Conservation (phyloP, 2,888 invertebrate species). For the Troilus luridus region DNA sequence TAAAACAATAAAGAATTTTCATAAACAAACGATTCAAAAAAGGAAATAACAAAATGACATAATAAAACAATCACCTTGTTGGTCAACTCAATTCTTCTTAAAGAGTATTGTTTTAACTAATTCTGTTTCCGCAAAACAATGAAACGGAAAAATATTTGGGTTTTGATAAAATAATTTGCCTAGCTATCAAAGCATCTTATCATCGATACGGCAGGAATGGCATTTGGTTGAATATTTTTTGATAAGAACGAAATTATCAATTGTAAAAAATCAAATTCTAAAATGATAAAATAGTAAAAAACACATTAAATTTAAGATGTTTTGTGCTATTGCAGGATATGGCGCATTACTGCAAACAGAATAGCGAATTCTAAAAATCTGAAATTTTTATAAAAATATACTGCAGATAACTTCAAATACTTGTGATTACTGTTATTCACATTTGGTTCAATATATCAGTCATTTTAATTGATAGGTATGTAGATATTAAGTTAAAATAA, state of each 20-base stretch:
- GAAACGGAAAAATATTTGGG: not conserved
- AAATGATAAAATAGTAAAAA: too few species aligned
- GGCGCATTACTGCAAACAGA: not conserved
- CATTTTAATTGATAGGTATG: not conserved
- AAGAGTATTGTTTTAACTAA: not conserved
- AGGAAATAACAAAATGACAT: not conserved
- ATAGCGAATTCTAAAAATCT: not conserved
- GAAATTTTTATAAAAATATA: not conserved
- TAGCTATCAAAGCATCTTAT: not conserved
- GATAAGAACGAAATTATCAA: too few species aligned
- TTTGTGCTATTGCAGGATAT: constrained; percentile 15
- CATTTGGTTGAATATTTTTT: not conserved
- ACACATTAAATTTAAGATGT: not conserved
- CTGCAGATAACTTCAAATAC: not conserved
- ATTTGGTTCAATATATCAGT: not conserved
- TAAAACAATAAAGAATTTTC: not conserved
- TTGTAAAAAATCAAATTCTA: too few species aligned
- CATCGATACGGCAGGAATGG: not conserved
- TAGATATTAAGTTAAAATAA: not conserved
- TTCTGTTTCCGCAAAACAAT: not conserved
- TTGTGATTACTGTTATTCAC: not conserved
- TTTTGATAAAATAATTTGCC: not conserved
- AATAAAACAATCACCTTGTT: not conserved
- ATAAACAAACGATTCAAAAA: not conserved
- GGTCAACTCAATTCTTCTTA: not conserved